Evolutionary conservation across 2,113 vertebrate genomes (phyloP), one percentile per base, ranked within the genome.

Genomic region (Echinops telfairi): DNA sequence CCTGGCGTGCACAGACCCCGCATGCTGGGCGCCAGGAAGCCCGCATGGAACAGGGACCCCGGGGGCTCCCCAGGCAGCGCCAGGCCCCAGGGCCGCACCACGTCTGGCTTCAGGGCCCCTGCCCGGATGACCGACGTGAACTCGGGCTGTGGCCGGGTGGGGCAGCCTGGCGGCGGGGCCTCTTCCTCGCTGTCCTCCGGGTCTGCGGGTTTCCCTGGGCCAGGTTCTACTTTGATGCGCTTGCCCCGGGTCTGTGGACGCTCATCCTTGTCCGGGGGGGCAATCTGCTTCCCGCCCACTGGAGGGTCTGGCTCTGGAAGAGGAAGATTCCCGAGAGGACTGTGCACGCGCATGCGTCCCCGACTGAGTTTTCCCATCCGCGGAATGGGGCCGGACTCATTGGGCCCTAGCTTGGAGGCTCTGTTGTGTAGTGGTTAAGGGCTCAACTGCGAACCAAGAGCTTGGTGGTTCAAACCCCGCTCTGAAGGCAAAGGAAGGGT

Each of bases 1-100:
- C 99, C 98, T 0, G 99, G 98, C 2, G 99, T 93, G 31, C 99
- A 99, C 33, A 99, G 98, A 95, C 99, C 98, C 93, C 98, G 98
- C 86, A 99, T 10, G 2, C 88, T 27, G 0, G 95, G 97, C 0
- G 99, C 98, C 97, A 99, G 98, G 84, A 99, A 98, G 60, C 97
- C 83, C 0, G 97, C 86, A 0, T 97, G 97, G n/a, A 97, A 83
- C 47, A 97, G 80, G 0, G 98, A 94, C 0, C 97, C 96, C 0
- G 98, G 96, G 89, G 98, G 96, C 60, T 98, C 97, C 66, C 98
- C 98, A 16, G 98, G 96, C 0, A 98, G 97, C 2, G 79, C 62
- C 47, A 96, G 92, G 43, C 93, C 92, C 97, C 97, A 97, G 0
- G 90, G 97, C 78, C 90, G 83, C 27, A 90, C 19, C 2, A 95